Conservation (phyloP, 2,888 invertebrate genomes). For the Agrenia bidenticulata region DNA sequence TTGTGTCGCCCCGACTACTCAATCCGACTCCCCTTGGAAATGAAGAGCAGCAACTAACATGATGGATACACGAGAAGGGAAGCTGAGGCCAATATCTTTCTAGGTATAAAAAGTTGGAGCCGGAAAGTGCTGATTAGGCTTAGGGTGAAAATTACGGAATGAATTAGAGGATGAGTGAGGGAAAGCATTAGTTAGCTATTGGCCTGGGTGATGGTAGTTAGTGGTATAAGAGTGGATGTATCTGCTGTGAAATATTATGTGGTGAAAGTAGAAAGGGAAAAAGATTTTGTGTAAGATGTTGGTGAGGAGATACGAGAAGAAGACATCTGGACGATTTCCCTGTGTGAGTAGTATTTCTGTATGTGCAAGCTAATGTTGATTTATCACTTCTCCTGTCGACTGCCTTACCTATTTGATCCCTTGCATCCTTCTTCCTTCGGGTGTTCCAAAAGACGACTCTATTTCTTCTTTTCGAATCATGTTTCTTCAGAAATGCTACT, state of each 20-base stretch:
- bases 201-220: too few species aligned
- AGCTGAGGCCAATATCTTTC: too few species aligned
- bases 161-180: too few species aligned
- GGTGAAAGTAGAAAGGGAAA: conserved; percentile 14
- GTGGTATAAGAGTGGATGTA: too few species aligned
- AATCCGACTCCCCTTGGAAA: too few species aligned
- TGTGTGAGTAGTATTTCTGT: conserved; percentile 17
- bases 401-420: conserved; percentile 33
- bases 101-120: too few species aligned
- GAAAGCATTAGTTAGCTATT: too few species aligned
- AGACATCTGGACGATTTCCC: conserved; percentile 40
- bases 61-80: too few species aligned
- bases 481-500: conserved; percentile 8
- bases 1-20: too few species aligned
- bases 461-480: not conserved
- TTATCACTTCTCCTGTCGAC: conserved; percentile 39
- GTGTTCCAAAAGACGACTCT: not conserved
- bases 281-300: conserved; percentile 11
- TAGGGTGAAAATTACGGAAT: too few species aligned
- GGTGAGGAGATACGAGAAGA: not conserved
- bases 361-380: conserved; percentile 39
- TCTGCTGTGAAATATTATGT: not conserved
- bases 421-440: conserved; percentile 25
- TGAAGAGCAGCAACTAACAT: too few species aligned
- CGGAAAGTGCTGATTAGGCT: too few species aligned